Evolutionary conservation across 1,140 invertebrate species (phyloP), one percentile per base, ranked within the genome.

Genomic region (Nomia melanderi): DNA sequence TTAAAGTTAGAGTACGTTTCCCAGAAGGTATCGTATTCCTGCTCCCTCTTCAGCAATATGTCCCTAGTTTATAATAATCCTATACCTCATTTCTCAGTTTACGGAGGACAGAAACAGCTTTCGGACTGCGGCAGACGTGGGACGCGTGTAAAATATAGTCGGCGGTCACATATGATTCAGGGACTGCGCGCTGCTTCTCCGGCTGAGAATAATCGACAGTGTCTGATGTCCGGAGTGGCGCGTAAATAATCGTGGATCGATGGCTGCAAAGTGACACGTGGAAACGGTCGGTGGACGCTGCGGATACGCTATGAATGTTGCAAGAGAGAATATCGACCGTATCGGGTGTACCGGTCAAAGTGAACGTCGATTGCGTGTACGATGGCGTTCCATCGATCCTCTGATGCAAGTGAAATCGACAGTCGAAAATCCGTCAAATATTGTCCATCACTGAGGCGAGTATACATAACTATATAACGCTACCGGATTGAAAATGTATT

Each of bases 181-280:
- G 9, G 11, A 20, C 33, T 25, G 9, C 39, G 7, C 31, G 12
- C 12, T 31, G 27, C 57, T 41, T 27, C 72, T 33, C 14, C 36
- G 50, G 44, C 53, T 23, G 29, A 53, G 67, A 50, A 62, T 70
- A 82, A 82, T 81, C 54, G 47, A 41, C 62, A 27, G 27, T 64
- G 25, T 71, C 79, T 71, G 65, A 82, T 80, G 64, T 82, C 72
- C 60, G 23, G 36, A 25, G 31, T n/a, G 53, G 44, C 53, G 54
- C 39, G 60, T 80, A 81, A 81, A 82, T 82, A 81, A 80, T 80
- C 53, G 62, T n/a, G 33, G 53, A 71, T 81, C 66, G 71, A 79
- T 69, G 31, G 27, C 57, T 36, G 57, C 59, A 63, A 81, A 79
- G 57, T 70, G 60, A 50, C 65, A 60, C 54, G 50, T 73, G 53